Base-by-base conservation (phyloP, 2,888 invertebrate genomes). In the Drosophila flavopinicola region DNA sequence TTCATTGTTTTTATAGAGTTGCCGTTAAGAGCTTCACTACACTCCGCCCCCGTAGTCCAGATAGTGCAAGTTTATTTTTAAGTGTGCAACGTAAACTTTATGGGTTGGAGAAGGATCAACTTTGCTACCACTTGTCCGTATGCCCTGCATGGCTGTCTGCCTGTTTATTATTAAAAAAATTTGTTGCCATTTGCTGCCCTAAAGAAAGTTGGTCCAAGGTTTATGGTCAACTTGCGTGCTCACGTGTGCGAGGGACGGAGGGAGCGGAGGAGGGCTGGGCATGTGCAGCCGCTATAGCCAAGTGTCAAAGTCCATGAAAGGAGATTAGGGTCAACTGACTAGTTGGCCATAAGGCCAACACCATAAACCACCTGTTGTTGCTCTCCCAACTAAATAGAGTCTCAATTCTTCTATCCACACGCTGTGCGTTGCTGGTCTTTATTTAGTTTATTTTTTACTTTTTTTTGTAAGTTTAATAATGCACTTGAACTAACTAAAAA, bases 121-220 rank as follows among this genome's bases (percentile, higher is more conserved):
- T 74, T 65, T 74, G 53, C 24, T 23, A 25, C 42, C 56, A 59
- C 45, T 48, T 49, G 41, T 32, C 23, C 30, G 29, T 9, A 30
- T 35, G 39, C 39, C 39, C 39, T 47, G 25, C 13, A 10, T 6
- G 33, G 6, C 38, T 56, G 47, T 41, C 65, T 37, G 39, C 24
- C 42, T 66, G 75, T 78, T 80, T 80, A 78, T 80, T 80, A 80
- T 78, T 74, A 85, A 78, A 76, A 78, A 85, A 85, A 80, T 74
- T 74, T 82, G 78, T 74, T 80, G 75, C 59, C 75, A 70, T 66
- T 77, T 75, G 77, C 69, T 79, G 63, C 61, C 66, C 64, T 66
- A 44, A 63, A 47, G 66, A 61, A 74, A 80, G 52, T 78, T 66
- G 47, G 25, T 66, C 33, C 66, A 25, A 58, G 73, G 53, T 73